Conservation (phyloP, 2,888 invertebrate genomes). For the Oscheius myriophilus region DNA sequence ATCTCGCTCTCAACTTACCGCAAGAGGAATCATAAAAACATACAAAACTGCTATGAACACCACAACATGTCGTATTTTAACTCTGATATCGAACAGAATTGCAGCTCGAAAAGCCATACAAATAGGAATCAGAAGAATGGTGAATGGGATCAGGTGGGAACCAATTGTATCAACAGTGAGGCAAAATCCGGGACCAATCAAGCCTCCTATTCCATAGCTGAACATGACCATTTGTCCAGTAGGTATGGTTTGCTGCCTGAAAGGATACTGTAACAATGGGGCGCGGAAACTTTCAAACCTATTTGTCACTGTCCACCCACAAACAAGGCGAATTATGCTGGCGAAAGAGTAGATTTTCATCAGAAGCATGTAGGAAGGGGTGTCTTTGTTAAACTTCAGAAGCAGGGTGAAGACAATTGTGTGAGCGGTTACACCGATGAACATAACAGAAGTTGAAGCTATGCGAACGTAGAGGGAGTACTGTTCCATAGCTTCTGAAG, state of each 20-base stretch:
- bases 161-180: background rate
- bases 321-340: background rate
- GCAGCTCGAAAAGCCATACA: constrained; percentile 12
- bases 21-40: background rate
- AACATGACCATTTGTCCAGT: background rate
- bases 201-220: background rate
- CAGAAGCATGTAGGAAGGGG: constrained; percentile 6
- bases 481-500: no score
- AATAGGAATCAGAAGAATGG: background rate
- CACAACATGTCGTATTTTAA: background rate
- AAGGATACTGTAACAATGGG: no score
- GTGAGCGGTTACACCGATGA: no score
- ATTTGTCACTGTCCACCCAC: background rate
- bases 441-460: no score
- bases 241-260: no score
- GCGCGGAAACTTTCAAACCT: background rate
- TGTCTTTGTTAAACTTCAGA: background rate
- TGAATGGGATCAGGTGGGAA: background rate
- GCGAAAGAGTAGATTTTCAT: constrained; percentile 10
- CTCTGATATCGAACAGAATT: background rate
- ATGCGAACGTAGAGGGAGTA: no score
- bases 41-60: background rate
- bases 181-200: background rate
- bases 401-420: no score
- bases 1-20: constrained; percentile 2